Percentiles rank a stretch among this genome's conserved stretches.
Evolutionary conservation across 2,797 vertebrate genomes (phyloP).

Genomic region (Mus minutoides): DNA sequence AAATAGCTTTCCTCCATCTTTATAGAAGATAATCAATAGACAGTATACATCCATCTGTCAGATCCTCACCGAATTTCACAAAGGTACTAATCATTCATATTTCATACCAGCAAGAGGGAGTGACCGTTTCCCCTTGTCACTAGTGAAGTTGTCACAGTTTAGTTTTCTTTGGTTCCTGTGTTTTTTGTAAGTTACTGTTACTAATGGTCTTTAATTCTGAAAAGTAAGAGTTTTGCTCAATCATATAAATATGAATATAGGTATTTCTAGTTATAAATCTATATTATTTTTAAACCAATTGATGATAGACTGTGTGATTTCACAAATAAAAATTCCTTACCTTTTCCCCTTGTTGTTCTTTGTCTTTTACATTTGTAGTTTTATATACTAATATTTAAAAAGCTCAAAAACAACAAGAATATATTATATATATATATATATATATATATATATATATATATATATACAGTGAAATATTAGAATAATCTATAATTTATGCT

Average conservation of each 20-base stretch:
- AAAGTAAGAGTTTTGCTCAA: not conserved
- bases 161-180: not conserved
- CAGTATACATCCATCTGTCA: not conserved
- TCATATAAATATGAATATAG: not conserved
- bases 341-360: not conserved
- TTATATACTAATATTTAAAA: conserved; percentile 15
- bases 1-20: not conserved
- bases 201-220: not conserved
- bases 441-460: not conserved
- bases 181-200: not conserved
- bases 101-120: not conserved
- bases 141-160: not conserved
- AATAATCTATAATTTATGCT: conserved; percentile 31
- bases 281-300: not conserved
- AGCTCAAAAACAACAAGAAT: conserved; percentile 1
- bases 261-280: not conserved
- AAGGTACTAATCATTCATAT: not conserved
- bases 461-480: not conserved
- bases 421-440: not conserved
- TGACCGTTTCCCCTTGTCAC: not conserved
- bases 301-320: not conserved
- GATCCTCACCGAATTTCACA: not conserved
- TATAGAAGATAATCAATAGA: not conserved
- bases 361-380: conserved; percentile 47
- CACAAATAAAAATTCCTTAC: not conserved